Percentiles rank a stretch among this genome's conserved stretches.
These are phyloP conservation scores for Nasonovia ribisnigri DNA, from an alignment of 2,888 invertebrate species.

Conservation along the genomic window DNA sequence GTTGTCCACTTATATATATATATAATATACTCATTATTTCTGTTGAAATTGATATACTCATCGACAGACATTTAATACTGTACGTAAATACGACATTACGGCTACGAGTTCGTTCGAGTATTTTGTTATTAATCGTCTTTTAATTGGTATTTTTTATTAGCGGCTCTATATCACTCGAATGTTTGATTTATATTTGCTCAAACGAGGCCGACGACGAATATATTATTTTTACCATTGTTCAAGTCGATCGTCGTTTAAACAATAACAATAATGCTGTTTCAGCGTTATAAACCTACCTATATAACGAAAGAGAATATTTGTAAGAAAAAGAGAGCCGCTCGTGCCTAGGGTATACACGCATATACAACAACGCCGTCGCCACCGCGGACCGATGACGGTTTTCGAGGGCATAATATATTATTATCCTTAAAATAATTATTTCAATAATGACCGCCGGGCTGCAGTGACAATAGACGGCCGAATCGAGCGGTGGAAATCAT, in stretches of 20 bases:
- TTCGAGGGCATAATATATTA: not conserved
- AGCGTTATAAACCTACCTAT: no score
- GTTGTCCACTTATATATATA: not conserved
- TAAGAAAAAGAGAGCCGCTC: not conserved
- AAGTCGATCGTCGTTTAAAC: not conserved
- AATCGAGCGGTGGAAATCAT: not conserved
- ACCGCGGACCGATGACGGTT: not conserved
- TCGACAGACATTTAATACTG: slow-evolving; percentile 17
- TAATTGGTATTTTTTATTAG: not conserved
- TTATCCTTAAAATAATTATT: no score
- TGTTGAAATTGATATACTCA: slow-evolving; percentile 20
- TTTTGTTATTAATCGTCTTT: slow-evolving; percentile 42
- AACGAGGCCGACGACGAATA: slow-evolving; percentile 21
- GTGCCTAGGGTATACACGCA: fast-evolving
- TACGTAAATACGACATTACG: not conserved
- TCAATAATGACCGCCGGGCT: not conserved
- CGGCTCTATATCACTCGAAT: not conserved
- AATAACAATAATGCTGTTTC: not conserved
- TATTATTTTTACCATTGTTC: not conserved
- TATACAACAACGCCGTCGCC: not conserved
- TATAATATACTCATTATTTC: not conserved
- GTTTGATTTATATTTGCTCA: slow-evolving; percentile 18
- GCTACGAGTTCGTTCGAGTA: not conserved
- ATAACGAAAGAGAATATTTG: not conserved
- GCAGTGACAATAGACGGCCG: not conserved